Evolutionary conservation across 2,888 invertebrate genomes (phyloP).

Genomic region (Drosophila fulvimacula): DNA sequence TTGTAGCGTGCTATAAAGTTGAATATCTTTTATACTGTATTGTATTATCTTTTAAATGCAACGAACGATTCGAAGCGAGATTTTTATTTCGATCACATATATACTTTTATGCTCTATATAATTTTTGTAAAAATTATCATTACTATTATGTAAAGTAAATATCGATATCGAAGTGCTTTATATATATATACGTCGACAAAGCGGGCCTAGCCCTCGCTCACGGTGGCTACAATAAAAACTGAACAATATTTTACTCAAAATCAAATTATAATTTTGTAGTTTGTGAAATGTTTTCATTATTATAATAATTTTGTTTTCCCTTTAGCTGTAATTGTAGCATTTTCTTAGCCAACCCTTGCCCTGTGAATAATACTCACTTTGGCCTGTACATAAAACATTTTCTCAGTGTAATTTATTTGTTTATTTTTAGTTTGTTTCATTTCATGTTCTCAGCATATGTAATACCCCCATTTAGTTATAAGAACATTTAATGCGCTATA

Average conservation of each 20-base stretch:
- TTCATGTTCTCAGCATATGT: slow-evolving; percentile 6
- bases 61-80: slow-evolving; percentile 57
- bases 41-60: slow-evolving; percentile 41
- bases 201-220: slow-evolving; percentile 45
- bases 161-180: slow-evolving; percentile 50
- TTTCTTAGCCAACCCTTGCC: slow-evolving; percentile 1
- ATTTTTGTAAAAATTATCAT: slow-evolving; percentile 57
- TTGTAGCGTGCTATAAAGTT: slow-evolving; percentile 59
- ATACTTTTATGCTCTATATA: slow-evolving; percentile 26
- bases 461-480: slow-evolving; percentile 31
- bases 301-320: background rate
- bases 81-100: slow-evolving; percentile 29
- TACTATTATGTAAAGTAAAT: slow-evolving; percentile 19
- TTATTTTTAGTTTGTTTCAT: background rate
- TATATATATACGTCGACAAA: slow-evolving; percentile 33
- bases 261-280: slow-evolving; percentile 27
- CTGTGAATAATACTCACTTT: slow-evolving; percentile 16
- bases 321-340: slow-evolving; percentile 11
- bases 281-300: slow-evolving; percentile 11
- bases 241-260: slow-evolving; percentile 35
- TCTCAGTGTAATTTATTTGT: slow-evolving; percentile 69
- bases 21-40: slow-evolving; percentile 23
- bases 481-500: slow-evolving; percentile 57
- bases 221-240: slow-evolving; percentile 63
- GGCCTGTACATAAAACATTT: slow-evolving; percentile 54